These are phyloP conservation scores for Saguinus midas DNA, from an alignment of 2,113 vertebrate species.

Conservation along the genomic window DNA sequence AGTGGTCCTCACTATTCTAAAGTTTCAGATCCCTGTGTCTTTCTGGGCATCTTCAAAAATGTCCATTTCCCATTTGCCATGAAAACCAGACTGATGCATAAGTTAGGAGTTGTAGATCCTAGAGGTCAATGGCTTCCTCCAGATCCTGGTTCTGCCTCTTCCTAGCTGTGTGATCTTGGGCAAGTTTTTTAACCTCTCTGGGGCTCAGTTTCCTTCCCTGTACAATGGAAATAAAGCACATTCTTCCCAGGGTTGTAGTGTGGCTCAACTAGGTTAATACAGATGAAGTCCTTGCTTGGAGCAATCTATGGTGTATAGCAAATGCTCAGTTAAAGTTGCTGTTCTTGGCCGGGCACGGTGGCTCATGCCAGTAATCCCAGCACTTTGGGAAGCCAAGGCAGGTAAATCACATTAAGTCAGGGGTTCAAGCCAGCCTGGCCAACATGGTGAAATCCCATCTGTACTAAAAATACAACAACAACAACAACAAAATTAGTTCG, in stretches of 20 bases:
- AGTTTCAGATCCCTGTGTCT: background rate
- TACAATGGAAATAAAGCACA: conserved; percentile 20
- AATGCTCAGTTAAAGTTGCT: background rate
- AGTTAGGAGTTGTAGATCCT: background rate
- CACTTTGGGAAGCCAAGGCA: no score
- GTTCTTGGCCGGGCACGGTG: background rate
- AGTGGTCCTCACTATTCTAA: background rate
- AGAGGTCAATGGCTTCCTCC: background rate
- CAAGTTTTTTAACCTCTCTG: background rate
- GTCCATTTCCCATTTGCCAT: background rate
- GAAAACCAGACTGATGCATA: background rate
- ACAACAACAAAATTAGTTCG: background rate
- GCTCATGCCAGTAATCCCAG: no score
- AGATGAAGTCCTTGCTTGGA: background rate
- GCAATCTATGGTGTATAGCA: background rate
- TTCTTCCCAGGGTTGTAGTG: background rate
- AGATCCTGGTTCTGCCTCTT: background rate
- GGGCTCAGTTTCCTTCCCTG: background rate
- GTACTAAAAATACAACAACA: background rate
- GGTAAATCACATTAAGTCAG: background rate
- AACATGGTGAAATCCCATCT: background rate
- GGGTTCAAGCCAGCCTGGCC: background rate
- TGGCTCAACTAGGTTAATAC: background rate
- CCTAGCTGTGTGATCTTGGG: background rate
- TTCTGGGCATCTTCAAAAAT: background rate